These are phyloP conservation scores for Philereme vetulata DNA, from an alignment of 2,888 invertebrate species.

Conservation along the genomic window DNA sequence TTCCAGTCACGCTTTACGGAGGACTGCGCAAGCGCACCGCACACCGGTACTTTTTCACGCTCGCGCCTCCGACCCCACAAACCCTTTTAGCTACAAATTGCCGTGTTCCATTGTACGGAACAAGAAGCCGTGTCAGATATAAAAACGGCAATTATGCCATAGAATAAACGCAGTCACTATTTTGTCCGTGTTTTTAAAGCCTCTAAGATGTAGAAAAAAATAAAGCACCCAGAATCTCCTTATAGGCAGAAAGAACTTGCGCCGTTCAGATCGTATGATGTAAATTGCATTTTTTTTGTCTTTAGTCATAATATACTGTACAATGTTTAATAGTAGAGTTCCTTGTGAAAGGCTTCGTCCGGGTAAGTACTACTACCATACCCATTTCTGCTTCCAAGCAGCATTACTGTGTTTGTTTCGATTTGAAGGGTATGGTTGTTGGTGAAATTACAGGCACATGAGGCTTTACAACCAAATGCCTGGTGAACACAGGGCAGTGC, in stretches of 20 bases:
- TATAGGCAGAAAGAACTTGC: background rate
- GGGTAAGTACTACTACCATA: too few species aligned
- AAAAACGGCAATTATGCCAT: conserved; percentile 38
- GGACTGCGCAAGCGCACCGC: conserved; percentile 44
- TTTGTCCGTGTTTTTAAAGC: conserved; percentile 1
- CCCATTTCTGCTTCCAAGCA: too few species aligned
- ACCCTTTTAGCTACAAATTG: conserved; percentile 53
- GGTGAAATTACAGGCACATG: too few species aligned
- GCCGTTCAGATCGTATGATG: background rate
- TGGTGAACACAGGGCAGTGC: too few species aligned
- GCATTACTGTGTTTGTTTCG: too few species aligned
- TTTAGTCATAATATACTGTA: too few species aligned
- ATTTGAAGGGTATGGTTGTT: too few species aligned
- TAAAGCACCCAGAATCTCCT: background rate
- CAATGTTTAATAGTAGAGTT: too few species aligned
- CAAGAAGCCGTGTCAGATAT: conserved; percentile 60
- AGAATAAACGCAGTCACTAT: conserved; percentile 23
- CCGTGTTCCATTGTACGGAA: conserved; percentile 60
- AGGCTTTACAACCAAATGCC: too few species aligned
- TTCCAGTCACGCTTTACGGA: conserved; percentile 38
- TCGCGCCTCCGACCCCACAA: conserved; percentile 46
- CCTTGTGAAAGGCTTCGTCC: too few species aligned
- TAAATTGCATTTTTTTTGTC: too few species aligned
- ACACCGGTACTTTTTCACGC: conserved; percentile 58
- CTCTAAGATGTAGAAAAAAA: background rate